phyloP scores from a whole-genome alignment of 2,113 vertebrate genomes.

The Misgurnus mizolepis region DNA sequence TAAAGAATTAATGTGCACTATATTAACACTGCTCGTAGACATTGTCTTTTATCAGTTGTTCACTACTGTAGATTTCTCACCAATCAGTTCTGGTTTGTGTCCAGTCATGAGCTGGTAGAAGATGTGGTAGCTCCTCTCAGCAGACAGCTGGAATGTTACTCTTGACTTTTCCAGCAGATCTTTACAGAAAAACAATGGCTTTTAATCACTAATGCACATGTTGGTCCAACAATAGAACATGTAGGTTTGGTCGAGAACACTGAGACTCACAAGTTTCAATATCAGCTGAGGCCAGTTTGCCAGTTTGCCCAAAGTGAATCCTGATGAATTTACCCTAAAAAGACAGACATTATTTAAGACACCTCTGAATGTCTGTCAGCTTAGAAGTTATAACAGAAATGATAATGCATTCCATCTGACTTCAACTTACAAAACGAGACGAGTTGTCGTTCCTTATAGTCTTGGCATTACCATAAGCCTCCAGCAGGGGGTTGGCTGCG shows the following conservation, averaged over 20 bases:
- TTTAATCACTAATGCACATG: too few species aligned
- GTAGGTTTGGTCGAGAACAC: too few species aligned
- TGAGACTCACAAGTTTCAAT: too few species aligned
- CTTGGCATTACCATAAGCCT: conserved; percentile 65
- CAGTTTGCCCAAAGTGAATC: conserved; percentile 80
- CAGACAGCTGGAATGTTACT: conserved; percentile 68
- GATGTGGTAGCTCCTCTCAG: conserved; percentile 75
- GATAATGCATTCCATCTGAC: too few species aligned
- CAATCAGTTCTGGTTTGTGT: conserved; percentile 72
- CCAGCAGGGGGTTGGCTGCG: conserved; percentile 57
- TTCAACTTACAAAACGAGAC: conserved; percentile 73
- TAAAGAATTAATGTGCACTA: not conserved
- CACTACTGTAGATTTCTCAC: conserved; percentile 50
- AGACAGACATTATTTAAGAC: not conserved
- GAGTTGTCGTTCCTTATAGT: conserved; percentile 77
- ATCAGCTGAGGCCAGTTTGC: too few species aligned
- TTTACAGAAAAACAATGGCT: too few species aligned
- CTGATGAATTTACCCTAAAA: conserved; percentile 90
- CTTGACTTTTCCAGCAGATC: too few species aligned
- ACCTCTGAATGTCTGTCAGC: conserved; percentile 73
- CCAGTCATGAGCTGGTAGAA: conserved; percentile 76
- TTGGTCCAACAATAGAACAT: too few species aligned
- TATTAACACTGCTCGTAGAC: not conserved
- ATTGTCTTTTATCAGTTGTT: too few species aligned
- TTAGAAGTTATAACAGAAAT: too few species aligned